These are phyloP conservation scores for Heteractis magnifica DNA, from an alignment of 92 coral and sea anemone genomes.

Conservation along the genomic window DNA sequence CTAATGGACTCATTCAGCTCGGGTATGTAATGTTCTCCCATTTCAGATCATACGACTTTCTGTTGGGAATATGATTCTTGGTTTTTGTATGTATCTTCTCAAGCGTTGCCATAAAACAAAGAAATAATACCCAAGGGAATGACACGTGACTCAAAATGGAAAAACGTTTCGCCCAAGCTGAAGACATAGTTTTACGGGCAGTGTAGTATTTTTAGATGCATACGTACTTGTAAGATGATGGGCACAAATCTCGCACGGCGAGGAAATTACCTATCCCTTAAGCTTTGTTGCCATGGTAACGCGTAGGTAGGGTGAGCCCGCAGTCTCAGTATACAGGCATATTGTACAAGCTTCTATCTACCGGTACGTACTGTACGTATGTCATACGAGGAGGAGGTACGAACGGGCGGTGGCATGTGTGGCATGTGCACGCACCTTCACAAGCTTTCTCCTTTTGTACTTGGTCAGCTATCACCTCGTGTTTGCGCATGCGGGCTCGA, in stretches of 20 bases:
- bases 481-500: slow-evolving; percentile 80
- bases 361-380: slow-evolving; percentile 48
- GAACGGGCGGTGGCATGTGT: slow-evolving; percentile 52
- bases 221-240: background rate
- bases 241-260: background rate
- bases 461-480: slow-evolving; percentile 18
- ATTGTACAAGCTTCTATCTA: slow-evolving; percentile 39
- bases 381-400: slow-evolving; percentile 35
- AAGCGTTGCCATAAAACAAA: too few relatives aligned
- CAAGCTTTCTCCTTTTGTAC: slow-evolving; percentile 22
- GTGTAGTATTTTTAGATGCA: too few relatives aligned
- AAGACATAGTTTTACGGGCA: too few relatives aligned
- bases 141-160: too few relatives aligned
- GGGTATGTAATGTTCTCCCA: too few relatives aligned
- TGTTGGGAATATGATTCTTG: too few relatives aligned
- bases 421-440: slow-evolving; percentile 54
- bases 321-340: slow-evolving; percentile 44
- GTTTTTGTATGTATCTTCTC: too few relatives aligned
- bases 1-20: too few relatives aligned
- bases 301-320: background rate
- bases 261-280: background rate
- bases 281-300: background rate
- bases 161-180: too few relatives aligned
- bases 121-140: too few relatives aligned
- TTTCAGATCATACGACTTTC: too few relatives aligned